A percentile compares a stretch with the other conserved stretches of the same genome.
phyloP scores from a whole-genome alignment of 2,797 vertebrate species.

The Dallia pectoralis region DNA sequence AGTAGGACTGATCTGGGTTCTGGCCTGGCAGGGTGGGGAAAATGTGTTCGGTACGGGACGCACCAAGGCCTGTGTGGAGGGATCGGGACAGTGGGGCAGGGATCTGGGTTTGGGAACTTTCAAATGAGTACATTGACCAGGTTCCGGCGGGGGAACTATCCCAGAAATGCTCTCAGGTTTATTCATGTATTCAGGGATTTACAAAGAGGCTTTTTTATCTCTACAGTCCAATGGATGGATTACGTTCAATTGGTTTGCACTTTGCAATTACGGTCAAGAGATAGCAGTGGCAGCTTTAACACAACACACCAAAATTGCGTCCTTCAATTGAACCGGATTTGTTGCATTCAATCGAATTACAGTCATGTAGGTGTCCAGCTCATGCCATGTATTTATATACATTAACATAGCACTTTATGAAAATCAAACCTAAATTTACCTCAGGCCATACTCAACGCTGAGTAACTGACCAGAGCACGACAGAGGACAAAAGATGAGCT shows the following conservation, averaged over 20 bases:
- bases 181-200: conserved; percentile 54
- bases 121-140: conserved; percentile 9
- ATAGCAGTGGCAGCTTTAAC: background rate
- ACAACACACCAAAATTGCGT: background rate
- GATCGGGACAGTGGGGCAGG: background rate
- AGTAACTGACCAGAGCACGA: background rate
- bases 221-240: conserved; percentile 10
- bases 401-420: background rate
- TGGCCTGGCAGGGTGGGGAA: conserved; percentile 45
- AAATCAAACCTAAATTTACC: background rate
- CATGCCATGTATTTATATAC: background rate
- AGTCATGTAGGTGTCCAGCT: background rate
- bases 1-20: conserved; percentile 28
- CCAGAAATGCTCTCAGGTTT: conserved; percentile 54
- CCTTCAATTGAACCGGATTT: background rate
- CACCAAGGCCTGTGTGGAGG: conserved; percentile 17
- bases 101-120: background rate
- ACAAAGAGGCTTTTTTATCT: conserved; percentile 33
- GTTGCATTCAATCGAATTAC: background rate
- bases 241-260: background rate
- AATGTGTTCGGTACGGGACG: conserved; percentile 19
- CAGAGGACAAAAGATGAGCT: background rate
- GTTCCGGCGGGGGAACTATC: conserved; percentile 28
- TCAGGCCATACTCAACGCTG: background rate
- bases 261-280: background rate